Evolutionary conservation across 2,888 invertebrate species (phyloP).

Genomic region (Rhamnusium bicolor): DNA sequence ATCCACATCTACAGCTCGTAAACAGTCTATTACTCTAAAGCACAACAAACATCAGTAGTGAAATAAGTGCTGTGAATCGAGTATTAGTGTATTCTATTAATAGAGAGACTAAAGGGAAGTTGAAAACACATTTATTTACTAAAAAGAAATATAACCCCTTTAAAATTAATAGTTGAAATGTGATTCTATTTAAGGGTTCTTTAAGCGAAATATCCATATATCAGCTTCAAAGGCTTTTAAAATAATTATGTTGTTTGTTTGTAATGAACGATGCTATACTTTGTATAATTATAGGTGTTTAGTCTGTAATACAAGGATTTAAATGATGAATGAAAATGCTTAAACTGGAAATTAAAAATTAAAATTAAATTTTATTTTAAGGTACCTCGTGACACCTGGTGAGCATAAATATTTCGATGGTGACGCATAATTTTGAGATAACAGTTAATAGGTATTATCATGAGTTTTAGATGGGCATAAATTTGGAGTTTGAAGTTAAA

Average conservation of each 20-base stretch:
- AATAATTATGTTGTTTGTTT: background rate
- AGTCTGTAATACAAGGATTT: background rate
- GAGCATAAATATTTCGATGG: background rate
- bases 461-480: background rate
- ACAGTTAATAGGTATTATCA: background rate
- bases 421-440: background rate
- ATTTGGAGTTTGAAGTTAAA: background rate
- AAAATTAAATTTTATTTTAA: background rate
- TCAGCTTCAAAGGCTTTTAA: background rate
- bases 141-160: background rate
- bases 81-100: background rate
- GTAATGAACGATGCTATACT: background rate
- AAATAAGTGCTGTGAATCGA: background rate
- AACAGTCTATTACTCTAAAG: background rate
- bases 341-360: background rate
- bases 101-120: background rate
- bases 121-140: background rate
- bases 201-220: background rate
- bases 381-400: background rate
- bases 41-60: background rate
- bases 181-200: background rate
- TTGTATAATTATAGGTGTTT: background rate
- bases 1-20: background rate
- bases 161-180: background rate
- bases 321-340: slow-evolving; percentile 10